These are phyloP conservation scores for Xanthorhoe designata DNA, from an alignment of 2,888 invertebrate genomes.

Conservation along the genomic window DNA sequence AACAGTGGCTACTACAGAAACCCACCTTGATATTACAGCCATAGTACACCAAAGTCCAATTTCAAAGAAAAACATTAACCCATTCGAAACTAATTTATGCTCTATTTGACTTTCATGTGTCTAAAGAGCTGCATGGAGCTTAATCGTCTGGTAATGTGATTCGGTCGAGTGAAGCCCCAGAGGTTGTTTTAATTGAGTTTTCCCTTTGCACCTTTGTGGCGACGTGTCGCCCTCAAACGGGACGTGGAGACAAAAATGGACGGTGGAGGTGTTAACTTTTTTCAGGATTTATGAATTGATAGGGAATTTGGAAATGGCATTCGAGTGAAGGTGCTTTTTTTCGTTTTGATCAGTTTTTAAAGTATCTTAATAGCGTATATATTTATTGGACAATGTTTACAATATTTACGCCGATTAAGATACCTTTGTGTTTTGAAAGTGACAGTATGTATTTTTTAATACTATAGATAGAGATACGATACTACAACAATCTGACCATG, in stretches of 20 bases:
- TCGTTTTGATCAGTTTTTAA: not conserved
- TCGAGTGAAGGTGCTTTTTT: slow-evolving; percentile 5
- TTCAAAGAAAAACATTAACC: slow-evolving; percentile 38
- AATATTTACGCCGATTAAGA: too few species aligned
- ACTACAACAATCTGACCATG: not conserved
- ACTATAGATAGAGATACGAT: not conserved
- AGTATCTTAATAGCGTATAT: too few species aligned
- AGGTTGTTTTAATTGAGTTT: slow-evolving; percentile 78
- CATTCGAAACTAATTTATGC: slow-evolving; percentile 47
- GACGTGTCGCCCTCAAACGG: slow-evolving; percentile 60
- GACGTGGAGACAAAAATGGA: slow-evolving; percentile 40
- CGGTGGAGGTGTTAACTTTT: slow-evolving; percentile 45
- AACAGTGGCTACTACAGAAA: too few species aligned
- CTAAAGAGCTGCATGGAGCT: slow-evolving; percentile 51
- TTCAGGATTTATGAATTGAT: slow-evolving; percentile 31
- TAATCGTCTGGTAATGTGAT: slow-evolving; percentile 69
- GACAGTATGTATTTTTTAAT: not conserved
- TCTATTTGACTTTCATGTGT: slow-evolving; percentile 45
- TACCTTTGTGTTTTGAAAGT: too few species aligned
- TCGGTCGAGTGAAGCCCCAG: slow-evolving; percentile 57
- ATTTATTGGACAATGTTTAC: too few species aligned
- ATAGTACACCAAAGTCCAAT: slow-evolving; percentile 10
- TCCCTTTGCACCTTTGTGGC: slow-evolving; percentile 72
- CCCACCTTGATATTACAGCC: slow-evolving; percentile 2
- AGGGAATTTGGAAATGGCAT: slow-evolving; percentile 18